Percentiles rank a stretch among this genome's conserved stretches.
Evolutionary conservation across 2,113 vertebrate species (phyloP).

Genomic region (Xenopus borealis): DNA sequence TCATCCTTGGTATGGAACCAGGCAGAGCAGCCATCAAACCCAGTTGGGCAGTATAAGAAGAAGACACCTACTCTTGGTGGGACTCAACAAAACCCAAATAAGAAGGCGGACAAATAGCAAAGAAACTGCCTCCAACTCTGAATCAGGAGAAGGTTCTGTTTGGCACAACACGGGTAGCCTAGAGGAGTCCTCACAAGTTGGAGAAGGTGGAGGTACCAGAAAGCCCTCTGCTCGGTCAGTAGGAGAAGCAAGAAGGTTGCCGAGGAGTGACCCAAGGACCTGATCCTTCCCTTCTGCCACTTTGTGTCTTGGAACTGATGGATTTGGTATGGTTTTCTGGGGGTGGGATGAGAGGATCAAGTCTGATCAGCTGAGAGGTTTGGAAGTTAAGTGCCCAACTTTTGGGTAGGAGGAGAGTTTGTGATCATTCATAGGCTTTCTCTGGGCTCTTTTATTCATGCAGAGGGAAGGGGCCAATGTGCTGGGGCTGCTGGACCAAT

Average conservation of each 20-base stretch:
- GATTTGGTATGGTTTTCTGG: background rate
- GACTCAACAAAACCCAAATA: too few relatives aligned
- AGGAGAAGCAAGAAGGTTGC: background rate
- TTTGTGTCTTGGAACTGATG: background rate
- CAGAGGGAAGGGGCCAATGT: slow-evolving; percentile 70
- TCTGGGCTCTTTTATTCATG: slow-evolving; percentile 81
- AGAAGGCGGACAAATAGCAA: too few relatives aligned
- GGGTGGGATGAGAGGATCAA: slow-evolving; percentile 2
- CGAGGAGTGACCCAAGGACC: background rate
- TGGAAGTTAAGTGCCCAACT: slow-evolving; percentile 77
- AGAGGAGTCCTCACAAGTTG: background rate
- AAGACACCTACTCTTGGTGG: too few relatives aligned
- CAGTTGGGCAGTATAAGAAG: background rate
- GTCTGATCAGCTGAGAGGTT: slow-evolving; percentile 63
- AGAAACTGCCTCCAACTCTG: too few relatives aligned
- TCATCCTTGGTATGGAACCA: slow-evolving; percentile 90
- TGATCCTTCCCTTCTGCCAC: background rate
- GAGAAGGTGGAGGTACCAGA: background rate
- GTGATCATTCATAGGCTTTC: slow-evolving; percentile 78
- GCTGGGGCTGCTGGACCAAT: slow-evolving; percentile 69
- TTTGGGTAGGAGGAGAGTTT: slow-evolving; percentile 70
- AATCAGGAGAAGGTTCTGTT: background rate
- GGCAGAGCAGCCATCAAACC: slow-evolving; percentile 70
- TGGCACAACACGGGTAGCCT: background rate
- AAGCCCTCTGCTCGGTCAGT: background rate